These are phyloP conservation scores for Strigops habroptila DNA, from an alignment of 2,113 vertebrate genomes.

Conservation along the genomic window DNA sequence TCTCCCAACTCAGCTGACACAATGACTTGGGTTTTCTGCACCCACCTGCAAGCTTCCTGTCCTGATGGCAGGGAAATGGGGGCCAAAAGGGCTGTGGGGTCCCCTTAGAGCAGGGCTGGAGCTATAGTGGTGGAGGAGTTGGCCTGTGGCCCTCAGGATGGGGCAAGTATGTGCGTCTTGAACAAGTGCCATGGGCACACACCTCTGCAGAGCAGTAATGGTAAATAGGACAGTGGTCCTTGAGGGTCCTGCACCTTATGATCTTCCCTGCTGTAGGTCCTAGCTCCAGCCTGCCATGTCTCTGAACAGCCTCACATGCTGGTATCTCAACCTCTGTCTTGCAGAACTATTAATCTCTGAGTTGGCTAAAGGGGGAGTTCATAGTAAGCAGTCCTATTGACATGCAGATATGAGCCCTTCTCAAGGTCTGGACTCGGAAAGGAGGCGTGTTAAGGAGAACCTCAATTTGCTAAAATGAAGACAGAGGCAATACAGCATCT, in stretches of 20 bases:
- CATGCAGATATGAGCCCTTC: background rate
- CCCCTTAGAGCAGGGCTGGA: background rate
- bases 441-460: background rate
- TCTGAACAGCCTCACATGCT: background rate
- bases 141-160: background rate
- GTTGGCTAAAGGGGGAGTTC: background rate
- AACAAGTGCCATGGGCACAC: background rate
- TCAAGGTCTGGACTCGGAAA: background rate
- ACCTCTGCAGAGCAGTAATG: background rate
- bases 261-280: background rate
- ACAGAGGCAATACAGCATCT: fast-evolving
- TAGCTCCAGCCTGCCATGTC: background rate
- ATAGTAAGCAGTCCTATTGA: background rate
- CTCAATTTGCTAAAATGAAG: background rate
- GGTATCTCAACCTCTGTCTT: background rate
- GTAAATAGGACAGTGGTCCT: background rate
- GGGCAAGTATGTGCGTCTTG: fast-evolving
- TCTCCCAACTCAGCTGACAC: background rate
- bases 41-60: background rate
- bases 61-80: fast-evolving
- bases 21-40: background rate
- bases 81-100: background rate
- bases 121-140: background rate
- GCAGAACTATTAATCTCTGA: background rate
- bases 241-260: background rate